Evolutionary conservation across 2,888 invertebrate species (phyloP).

Genomic region (Cephus sareptanus): DNA sequence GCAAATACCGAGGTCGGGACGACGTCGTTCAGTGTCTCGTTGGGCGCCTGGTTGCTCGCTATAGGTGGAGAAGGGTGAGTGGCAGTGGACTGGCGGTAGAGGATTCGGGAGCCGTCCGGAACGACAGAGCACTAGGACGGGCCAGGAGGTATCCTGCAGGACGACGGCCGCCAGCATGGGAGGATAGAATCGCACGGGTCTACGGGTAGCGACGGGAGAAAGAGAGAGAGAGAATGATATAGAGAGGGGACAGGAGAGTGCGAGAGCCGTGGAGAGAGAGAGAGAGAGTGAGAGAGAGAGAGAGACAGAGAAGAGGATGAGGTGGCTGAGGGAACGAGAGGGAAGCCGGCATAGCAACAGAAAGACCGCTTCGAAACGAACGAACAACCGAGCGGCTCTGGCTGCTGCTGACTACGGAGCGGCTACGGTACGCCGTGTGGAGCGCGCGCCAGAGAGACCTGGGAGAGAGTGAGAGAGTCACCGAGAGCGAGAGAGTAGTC

Average conservation of each 20-base stretch:
- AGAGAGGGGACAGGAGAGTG: constrained; percentile 23
- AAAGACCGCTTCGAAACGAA: constrained; percentile 60
- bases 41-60: background rate
- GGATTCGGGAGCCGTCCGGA: constrained; percentile 16
- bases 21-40: background rate
- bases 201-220: constrained; percentile 23
- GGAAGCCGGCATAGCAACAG: constrained; percentile 64
- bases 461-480: constrained; percentile 17
- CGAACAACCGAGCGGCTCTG: constrained; percentile 39
- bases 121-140: constrained; percentile 21
- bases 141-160: constrained; percentile 50
- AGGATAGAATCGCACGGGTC: constrained; percentile 19
- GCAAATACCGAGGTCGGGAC: background rate
- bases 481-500: constrained; percentile 48
- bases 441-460: constrained; percentile 23
- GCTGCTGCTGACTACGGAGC: constrained; percentile 11
- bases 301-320: constrained; percentile 22
- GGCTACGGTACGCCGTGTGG: constrained; percentile 2
- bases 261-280: constrained; percentile 10
- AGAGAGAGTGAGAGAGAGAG: constrained; percentile 8
- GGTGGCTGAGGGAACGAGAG: constrained; percentile 33
- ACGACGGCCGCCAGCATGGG: constrained; percentile 41
- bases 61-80: background rate
- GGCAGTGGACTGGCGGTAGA: background rate
- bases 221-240: constrained; percentile 27